Evolutionary conservation across 2,888 invertebrate genomes (phyloP), one percentile per base, ranked within the genome.

Genomic region (Dasysyrphus tricinctus): DNA sequence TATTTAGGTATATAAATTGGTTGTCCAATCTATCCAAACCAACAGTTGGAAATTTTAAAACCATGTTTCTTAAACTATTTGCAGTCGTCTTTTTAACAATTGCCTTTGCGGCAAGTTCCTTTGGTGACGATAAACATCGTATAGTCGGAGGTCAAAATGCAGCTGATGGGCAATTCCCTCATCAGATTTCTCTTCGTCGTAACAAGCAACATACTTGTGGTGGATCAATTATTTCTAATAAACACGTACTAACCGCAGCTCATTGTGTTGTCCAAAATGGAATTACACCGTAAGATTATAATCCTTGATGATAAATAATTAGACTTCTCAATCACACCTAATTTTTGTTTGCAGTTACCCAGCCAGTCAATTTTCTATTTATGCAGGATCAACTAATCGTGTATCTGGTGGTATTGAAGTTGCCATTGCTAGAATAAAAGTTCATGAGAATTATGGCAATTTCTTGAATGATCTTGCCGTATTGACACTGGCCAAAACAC

Each of bases 131-230:
- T 9, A 59, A 69, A 4, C 69, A 37, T 8, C 91, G 91, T 9
- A 89, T 92, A 70, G 90, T 92, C 44, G 92, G 92, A 5, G 93
- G 93, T 0, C 73, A 88, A 3, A 83, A 90, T 24, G 93, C 93
- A 1, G 44, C 16, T 0, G 88, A 85, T 8, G 91, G 90, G 0
- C 91, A 92, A 80, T 93, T 92, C 88, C 91, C 91, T 0, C 90
- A 92, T 88, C 92, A 93, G 88, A 89, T 92, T 5, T 93, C 93
- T 3, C 83, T 93, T 19, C 89, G 90, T 11, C 73, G 75, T 0
- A 76, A 88, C 19, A 88, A 88, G 3, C 57, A 42, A 0, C 91
- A 91, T 56, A 80, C 72, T 1, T 92, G 92, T 54, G 92, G 92
- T 14, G 92, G 90, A 16, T 90, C 91, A 29, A 90, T 92, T 12